These are phyloP conservation scores for Hydrotaea diabolus DNA, from an alignment of 2,888 invertebrate genomes.

Conservation along the genomic window DNA sequence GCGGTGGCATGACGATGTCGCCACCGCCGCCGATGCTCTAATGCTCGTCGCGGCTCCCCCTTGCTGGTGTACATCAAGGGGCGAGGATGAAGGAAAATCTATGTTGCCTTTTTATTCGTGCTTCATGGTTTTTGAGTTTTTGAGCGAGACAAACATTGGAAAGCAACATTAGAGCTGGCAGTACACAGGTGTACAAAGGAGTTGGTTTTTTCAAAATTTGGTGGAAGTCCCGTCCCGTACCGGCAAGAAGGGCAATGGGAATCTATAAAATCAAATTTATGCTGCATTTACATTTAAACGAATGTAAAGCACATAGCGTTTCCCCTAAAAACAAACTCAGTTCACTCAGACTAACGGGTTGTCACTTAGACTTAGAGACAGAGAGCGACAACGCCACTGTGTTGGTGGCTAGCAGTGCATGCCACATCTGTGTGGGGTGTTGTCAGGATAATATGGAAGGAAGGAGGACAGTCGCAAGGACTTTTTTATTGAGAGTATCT, in stretches of 20 bases:
- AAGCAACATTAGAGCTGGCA: slow-evolving; percentile 55
- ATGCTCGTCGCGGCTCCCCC: not conserved
- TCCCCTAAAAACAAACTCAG: not conserved
- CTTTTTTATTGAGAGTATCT: not conserved
- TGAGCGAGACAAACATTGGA: not conserved
- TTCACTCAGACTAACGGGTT: not conserved
- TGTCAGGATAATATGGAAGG: not conserved
- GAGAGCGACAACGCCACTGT: not conserved
- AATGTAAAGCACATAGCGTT: not conserved
- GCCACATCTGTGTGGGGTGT: not conserved
- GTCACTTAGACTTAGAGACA: not conserved
- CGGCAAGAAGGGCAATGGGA: too few species aligned
- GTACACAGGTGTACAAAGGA: slow-evolving; percentile 18
- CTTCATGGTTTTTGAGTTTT: not conserved
- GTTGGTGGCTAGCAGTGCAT: not conserved
- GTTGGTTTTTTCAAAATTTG: too few species aligned
- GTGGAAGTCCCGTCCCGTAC: too few species aligned
- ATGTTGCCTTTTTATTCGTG: not conserved
- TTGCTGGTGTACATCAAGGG: not conserved
- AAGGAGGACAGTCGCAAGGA: not conserved
- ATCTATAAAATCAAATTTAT: slow-evolving; percentile 64
- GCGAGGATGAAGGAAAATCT: too few species aligned
- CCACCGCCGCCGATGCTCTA: not conserved
- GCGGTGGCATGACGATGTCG: not conserved
- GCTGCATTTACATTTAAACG: slow-evolving; percentile 53